Base-by-base conservation (phyloP, 2,113 vertebrate genomes). In the Todiramphus chloris region DNA sequence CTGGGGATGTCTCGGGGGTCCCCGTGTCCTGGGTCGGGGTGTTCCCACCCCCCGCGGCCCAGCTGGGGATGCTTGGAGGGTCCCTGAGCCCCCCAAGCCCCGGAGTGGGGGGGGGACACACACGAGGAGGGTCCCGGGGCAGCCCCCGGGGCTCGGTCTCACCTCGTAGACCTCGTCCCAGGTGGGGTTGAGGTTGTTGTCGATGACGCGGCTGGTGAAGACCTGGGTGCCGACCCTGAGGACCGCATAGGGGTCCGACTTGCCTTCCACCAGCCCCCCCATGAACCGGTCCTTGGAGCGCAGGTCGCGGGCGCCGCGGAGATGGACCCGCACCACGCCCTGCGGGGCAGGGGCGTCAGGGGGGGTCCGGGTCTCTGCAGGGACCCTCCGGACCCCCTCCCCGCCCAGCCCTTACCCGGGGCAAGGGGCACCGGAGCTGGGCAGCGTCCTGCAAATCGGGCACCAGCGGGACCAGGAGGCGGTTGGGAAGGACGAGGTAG, bases 401-500 rank as follows among this genome's bases (percentile, higher is more conserved):
- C 5, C 3, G 10, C 15, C 10, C 25, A 10, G 13, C 4, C 13
- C 90, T 91, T 99, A 99, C 99, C 99, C 99, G 98, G 93, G 99
- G 99, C 58, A 99, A 98, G 92, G 99, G 99, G 82, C 98, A 99
- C 89, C 99, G 99, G 46, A 99, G 97, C 97, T 99, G 98, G 33
- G 99, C 99, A 83, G 99, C 96, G 51, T 98, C 97, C 16, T 98
- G 99, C 93, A 99, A 98, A 96, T 99, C 94, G 63, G 98, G 97
- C 95, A 99, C 98, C 84, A 99, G 97, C 37, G 99, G 99, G 18
- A 99, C 95, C 93, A 99, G 97, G 60, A 99, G 98, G 39, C 99
- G 99, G 92, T 99, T 99, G 96, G 99, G 99, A 60, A 99, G 98
- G 79, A 99, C 99, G 76, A 99, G 98, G 97, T 98, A 98, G 86